Conservation (phyloP, 2,888 invertebrate genomes). For the Drosophila nr. perissopoda region DNA sequence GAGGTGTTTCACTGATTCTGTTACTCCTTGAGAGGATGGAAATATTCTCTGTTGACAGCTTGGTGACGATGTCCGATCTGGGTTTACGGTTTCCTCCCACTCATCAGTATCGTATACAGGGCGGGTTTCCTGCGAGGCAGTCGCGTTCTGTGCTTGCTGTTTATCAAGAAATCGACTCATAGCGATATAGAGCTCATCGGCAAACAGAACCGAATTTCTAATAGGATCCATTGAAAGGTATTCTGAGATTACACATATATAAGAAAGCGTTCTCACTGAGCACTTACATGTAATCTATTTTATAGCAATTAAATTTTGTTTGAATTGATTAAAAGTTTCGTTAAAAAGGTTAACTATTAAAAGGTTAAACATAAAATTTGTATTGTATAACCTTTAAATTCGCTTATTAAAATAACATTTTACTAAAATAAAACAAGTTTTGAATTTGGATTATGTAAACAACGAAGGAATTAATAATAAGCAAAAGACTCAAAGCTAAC, state of each 20-base stretch:
- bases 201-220: constrained; percentile 38
- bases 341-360: background rate
- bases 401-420: constrained; percentile 34
- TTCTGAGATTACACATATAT: background rate
- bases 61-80: background rate
- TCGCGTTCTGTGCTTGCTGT: background rate
- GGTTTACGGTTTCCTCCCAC: background rate
- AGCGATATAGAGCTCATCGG: constrained; percentile 41
- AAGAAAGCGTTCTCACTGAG: background rate
- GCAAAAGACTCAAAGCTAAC: constrained; percentile 9
- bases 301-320: background rate
- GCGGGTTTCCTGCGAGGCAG: background rate
- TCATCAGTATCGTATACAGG: background rate
- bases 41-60: background rate
- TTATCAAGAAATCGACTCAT: constrained; percentile 33
- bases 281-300: constrained; percentile 49
- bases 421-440: constrained; percentile 22
- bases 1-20: background rate
- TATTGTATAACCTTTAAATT: constrained; percentile 26
- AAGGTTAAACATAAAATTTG: constrained; percentile 29
- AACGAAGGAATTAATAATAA: background rate
- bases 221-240: background rate
- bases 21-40: background rate
- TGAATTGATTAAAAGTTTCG: background rate
- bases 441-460: constrained; percentile 4